Evolutionary conservation across 2,797 vertebrate genomes (phyloP).

Genomic region (Gymnothorax javanicus): DNA sequence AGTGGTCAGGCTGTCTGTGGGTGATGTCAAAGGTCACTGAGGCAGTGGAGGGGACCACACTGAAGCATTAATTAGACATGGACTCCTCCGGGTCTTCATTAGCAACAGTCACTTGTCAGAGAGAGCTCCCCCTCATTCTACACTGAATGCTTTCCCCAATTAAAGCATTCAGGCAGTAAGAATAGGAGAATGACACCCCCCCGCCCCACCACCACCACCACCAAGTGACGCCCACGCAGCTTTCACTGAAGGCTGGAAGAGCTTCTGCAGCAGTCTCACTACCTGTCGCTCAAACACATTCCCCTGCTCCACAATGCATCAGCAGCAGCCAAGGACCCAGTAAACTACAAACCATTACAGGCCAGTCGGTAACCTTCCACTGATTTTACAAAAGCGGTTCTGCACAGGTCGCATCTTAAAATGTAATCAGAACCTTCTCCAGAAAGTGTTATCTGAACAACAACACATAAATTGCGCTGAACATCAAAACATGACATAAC

Average conservation of each 20-base stretch:
- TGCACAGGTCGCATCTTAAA: background rate
- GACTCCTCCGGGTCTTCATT: slow-evolving; percentile 49
- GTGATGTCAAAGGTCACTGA: slow-evolving; percentile 54
- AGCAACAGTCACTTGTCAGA: slow-evolving; percentile 51
- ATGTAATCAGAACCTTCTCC: background rate
- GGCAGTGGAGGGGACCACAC: slow-evolving; percentile 25
- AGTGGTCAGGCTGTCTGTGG: slow-evolving; percentile 83
- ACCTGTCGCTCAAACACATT: slow-evolving; percentile 32
- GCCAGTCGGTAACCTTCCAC: background rate
- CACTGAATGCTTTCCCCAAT: slow-evolving; percentile 55
- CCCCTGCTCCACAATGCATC: slow-evolving; percentile 3
- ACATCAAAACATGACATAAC: background rate
- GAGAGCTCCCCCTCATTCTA: slow-evolving; percentile 31
- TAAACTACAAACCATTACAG: background rate
- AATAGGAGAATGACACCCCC: background rate
- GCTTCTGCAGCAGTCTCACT: background rate
- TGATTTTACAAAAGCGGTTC: background rate
- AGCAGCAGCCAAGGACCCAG: background rate
- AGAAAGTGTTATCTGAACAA: background rate
- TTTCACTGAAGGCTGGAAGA: background rate
- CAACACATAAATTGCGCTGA: background rate
- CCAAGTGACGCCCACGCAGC: slow-evolving; percentile 3
- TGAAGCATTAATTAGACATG: slow-evolving; percentile 32
- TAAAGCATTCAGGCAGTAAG: slow-evolving; percentile 39
- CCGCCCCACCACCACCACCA: background rate